phyloP scores from a whole-genome alignment of 2,797 vertebrate species.

The Pangasius macronema region DNA sequence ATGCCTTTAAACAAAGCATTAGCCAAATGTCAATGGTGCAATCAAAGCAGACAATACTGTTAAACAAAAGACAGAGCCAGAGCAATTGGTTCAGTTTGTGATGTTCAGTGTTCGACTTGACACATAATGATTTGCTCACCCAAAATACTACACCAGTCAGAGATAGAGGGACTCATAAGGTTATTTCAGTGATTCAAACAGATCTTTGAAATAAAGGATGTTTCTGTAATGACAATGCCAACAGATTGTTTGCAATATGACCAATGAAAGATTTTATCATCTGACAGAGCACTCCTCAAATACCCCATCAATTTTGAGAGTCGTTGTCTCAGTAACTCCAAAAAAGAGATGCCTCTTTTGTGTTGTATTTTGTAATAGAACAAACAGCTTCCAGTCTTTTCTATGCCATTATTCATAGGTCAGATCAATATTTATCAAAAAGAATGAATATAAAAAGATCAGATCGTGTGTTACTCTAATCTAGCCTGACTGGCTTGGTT shows the following conservation, averaged over 20 bases:
- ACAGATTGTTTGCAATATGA: background rate
- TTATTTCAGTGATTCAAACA: background rate
- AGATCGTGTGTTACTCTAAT: background rate
- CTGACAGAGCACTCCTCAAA: background rate
- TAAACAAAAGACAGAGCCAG: background rate
- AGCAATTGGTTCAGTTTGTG: background rate
- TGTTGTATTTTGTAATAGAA: background rate
- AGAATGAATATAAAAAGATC: too few species aligned
- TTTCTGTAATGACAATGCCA: background rate
- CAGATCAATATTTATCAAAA: background rate
- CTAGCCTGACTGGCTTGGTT: background rate
- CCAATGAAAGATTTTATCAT: background rate
- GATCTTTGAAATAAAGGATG: background rate
- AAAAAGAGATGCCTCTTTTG: background rate
- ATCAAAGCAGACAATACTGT: background rate
- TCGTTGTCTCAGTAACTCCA: background rate
- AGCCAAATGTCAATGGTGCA: conserved; percentile 6
- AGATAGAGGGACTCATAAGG: background rate
- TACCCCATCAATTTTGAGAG: too few species aligned
- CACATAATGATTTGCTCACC: conserved; percentile 3
- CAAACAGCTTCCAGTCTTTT: background rate
- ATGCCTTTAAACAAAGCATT: background rate
- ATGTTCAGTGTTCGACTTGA: conserved; percentile 8
- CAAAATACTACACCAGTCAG: conserved; percentile 3
- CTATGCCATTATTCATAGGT: background rate